Evolutionary conservation across 2,113 vertebrate genomes (phyloP), one percentile per base, ranked within the genome.

Genomic region (Myrmecophaga tridactyla): DNA sequence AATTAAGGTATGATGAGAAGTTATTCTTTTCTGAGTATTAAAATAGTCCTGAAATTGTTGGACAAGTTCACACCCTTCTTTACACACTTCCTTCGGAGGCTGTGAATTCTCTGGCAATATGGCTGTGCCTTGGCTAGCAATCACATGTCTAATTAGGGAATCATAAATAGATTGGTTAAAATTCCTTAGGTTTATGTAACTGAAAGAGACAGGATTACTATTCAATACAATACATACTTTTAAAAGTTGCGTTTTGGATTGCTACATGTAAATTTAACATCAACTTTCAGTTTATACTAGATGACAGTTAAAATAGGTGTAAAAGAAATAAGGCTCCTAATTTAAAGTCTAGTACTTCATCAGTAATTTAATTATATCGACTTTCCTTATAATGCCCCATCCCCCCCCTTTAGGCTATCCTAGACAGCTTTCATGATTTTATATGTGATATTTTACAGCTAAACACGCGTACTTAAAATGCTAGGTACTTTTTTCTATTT

Each of bases 291-390:
- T 11, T 6, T 51, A 2, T 21, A 0, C 18, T 6, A 3, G 2
- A 2, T 23, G 2, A 18, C 48, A 9, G 7, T 73, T 15, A n/a
- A 27, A 46, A 15, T 25, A 46, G 17, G 3, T 34, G 11, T 15
- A 29, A 31, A 56, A 21, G 70, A 58, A n/a, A 4, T n/a, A 18
- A 1, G 25, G 17, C 43, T 60, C 8, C 29, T 27, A 0, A 3
- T 29, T 46, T 34, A 5, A 1, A 27, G 2, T 14, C 1, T 1
- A 0, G 11, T 1, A 0, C 46, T 29, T 31, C 12, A 0, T 27
- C 27, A 17, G 12, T 23, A 3, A 15, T 12, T 53, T 27, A 0
- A 2, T 34, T 2, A 6, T 0, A 10, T n/a, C 31, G n/a, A 5
- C 46, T 77, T 77, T 51, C 21, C 29, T 77, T 77, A 34, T 20